Evolutionary conservation across 2,113 vertebrate species (phyloP).

Genomic region (Microtus richardsoni): DNA sequence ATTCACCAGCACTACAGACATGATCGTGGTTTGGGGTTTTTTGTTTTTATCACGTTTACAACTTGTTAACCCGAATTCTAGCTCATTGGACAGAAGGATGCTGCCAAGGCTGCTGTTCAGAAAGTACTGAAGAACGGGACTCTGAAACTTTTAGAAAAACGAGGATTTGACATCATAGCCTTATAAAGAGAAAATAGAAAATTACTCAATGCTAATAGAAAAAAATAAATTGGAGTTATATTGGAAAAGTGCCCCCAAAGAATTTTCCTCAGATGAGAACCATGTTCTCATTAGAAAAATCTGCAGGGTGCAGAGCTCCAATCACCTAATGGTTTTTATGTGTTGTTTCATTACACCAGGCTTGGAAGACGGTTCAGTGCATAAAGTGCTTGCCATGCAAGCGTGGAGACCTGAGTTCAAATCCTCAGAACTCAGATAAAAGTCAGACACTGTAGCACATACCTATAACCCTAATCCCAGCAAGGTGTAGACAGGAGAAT

Average conservation of each 20-base stretch:
- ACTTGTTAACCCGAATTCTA: slow-evolving; percentile 55
- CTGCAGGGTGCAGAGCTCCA: not conserved
- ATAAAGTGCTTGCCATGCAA: not conserved
- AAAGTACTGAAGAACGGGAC: not conserved
- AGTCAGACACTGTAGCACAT: not conserved
- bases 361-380: not conserved
- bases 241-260: slow-evolving; percentile 20
- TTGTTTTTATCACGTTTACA: slow-evolving; percentile 19
- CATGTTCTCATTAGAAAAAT: slow-evolving; percentile 55
- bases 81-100: not conserved
- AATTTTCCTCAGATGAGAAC: slow-evolving; percentile 44
- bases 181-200: slow-evolving; percentile 49
- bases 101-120: not conserved
- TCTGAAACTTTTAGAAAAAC: slow-evolving; percentile 10
- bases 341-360: slow-evolving; percentile 8
- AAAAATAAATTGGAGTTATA: slow-evolving; percentile 62
- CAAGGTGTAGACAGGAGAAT: not conserved
- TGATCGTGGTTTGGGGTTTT: not conserved
- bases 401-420: not conserved
- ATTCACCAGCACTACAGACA: not conserved
- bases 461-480: not conserved
- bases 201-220: slow-evolving; percentile 46
- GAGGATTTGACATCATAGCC: not conserved
- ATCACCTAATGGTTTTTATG: not conserved
- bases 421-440: not conserved